Evolutionary conservation across 1,140 invertebrate genomes (phyloP).

Genomic region (Agrypnia vestita): DNA sequence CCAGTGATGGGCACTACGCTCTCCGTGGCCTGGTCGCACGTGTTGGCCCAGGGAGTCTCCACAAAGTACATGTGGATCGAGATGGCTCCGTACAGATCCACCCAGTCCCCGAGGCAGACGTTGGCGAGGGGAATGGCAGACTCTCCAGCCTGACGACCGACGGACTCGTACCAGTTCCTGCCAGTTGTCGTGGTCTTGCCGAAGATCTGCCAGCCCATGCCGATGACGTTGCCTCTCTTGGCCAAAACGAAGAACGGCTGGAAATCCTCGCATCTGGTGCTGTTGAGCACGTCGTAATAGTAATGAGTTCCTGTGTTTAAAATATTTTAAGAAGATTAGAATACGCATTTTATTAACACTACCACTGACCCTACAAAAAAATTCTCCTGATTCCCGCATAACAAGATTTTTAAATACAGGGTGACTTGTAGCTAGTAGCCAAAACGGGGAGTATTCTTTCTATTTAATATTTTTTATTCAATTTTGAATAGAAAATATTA

Average conservation of each 20-base stretch:
- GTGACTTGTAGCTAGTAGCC: too few relatives aligned
- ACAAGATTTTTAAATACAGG: too few relatives aligned
- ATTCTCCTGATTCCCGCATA: too few relatives aligned
- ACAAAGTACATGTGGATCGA: slow-evolving; percentile 40
- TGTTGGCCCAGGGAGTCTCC: too few relatives aligned
- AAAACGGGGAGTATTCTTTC: too few relatives aligned
- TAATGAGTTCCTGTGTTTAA: slow-evolving; percentile 60
- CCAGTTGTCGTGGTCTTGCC: slow-evolving; percentile 53
- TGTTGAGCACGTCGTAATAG: slow-evolving; percentile 60
- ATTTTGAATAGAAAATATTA: too few relatives aligned
- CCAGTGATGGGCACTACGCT: too few relatives aligned
- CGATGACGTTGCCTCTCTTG: slow-evolving; percentile 58
- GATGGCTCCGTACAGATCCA: slow-evolving; percentile 52
- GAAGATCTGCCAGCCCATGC: slow-evolving; percentile 60
- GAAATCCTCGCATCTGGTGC: slow-evolving; percentile 47
- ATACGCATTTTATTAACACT: too few relatives aligned
- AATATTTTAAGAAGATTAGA: too few relatives aligned
- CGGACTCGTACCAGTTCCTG: slow-evolving; percentile 63
- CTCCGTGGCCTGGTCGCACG: too few relatives aligned
- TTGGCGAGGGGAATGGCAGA: slow-evolving; percentile 63
- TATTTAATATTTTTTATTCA: too few relatives aligned
- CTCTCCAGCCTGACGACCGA: slow-evolving; percentile 58
- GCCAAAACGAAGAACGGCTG: slow-evolving; percentile 61
- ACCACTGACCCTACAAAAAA: too few relatives aligned
- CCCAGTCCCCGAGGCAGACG: slow-evolving; percentile 52